A percentile compares a stretch with the other conserved stretches of the same genome.
These are phyloP conservation scores for Thaumetopoea pityocampa DNA, from an alignment of 1,140 invertebrate genomes.

Conservation along the genomic window DNA sequence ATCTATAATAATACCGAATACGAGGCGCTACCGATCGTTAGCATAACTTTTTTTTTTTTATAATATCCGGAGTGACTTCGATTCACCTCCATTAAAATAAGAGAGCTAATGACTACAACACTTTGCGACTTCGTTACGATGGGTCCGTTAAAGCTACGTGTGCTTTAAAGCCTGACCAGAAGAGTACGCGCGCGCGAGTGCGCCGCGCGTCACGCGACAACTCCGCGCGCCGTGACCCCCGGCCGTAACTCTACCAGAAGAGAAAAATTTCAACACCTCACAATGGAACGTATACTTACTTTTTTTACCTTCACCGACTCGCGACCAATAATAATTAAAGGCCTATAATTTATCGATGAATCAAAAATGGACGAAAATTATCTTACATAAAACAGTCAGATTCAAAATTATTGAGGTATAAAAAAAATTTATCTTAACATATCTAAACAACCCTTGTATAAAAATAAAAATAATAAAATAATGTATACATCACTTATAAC, in stretches of 20 bases:
- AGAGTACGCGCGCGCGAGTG: constrained; percentile 9
- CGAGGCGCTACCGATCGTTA: neutral
- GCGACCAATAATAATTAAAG: neutral
- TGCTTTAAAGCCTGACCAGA: constrained; percentile 27
- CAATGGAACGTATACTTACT: neutral
- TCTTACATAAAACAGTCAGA: constrained; percentile 43
- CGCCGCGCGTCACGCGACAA: constrained; percentile 2
- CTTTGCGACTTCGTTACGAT: constrained; percentile 32
- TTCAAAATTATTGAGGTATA: constrained; percentile 50
- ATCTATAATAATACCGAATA: too few relatives aligned
- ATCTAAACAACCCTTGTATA: constrained; percentile 53
- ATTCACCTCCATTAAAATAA: constrained; percentile 14
- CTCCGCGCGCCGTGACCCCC: constrained; percentile 2
- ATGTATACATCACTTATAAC: constrained; percentile 38
- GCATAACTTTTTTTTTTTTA: too few relatives aligned
- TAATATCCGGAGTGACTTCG: too few relatives aligned
- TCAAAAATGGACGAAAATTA: constrained; percentile 20
- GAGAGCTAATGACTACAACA: constrained; percentile 39
- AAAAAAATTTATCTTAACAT: constrained; percentile 38
- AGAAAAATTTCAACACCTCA: neutral
- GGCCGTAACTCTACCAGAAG: neutral
- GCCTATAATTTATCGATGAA: constrained; percentile 13
- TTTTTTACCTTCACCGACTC: constrained; percentile 1
- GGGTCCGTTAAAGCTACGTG: constrained; percentile 37
- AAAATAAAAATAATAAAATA: constrained; percentile 32